These are phyloP conservation scores for Nasonovia ribisnigri DNA, from an alignment of 2,888 invertebrate genomes.

Conservation along the genomic window DNA sequence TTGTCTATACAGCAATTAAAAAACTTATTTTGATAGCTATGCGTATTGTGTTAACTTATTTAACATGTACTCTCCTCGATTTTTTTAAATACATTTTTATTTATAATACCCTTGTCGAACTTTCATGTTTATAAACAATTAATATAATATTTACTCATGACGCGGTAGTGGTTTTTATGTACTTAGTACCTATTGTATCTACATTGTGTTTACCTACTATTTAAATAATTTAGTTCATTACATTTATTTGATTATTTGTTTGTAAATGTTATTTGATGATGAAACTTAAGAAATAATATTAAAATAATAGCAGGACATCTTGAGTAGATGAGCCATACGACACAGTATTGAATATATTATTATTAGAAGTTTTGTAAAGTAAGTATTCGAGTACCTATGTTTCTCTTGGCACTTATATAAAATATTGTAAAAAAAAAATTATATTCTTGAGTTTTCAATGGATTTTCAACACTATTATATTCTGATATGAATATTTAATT, in stretches of 20 bases:
- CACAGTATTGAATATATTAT: neutral
- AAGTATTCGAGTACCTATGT: no score
- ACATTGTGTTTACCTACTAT: neutral
- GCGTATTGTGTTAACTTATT: neutral
- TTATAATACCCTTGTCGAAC: neutral
- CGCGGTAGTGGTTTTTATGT: neutral
- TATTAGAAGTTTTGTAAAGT: no score
- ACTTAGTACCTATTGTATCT: no score
- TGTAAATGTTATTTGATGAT: neutral
- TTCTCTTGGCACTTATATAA: no score
- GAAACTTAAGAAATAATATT: neutral
- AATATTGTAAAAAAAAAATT: no score
- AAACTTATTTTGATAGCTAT: neutral
- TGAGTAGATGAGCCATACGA: neutral
- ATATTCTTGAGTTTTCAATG: no score
- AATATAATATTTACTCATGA: neutral
- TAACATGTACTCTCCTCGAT: neutral
- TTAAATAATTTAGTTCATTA: no score
- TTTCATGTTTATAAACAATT: neutral
- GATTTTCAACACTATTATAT: no score
- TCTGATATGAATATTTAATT: no score
- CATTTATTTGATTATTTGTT: no score
- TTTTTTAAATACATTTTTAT: no score
- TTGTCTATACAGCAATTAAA: neutral
- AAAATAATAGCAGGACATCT: neutral